Conservation (phyloP, 2,113 vertebrate species). For the Tenebrosternarchus preto region DNA sequence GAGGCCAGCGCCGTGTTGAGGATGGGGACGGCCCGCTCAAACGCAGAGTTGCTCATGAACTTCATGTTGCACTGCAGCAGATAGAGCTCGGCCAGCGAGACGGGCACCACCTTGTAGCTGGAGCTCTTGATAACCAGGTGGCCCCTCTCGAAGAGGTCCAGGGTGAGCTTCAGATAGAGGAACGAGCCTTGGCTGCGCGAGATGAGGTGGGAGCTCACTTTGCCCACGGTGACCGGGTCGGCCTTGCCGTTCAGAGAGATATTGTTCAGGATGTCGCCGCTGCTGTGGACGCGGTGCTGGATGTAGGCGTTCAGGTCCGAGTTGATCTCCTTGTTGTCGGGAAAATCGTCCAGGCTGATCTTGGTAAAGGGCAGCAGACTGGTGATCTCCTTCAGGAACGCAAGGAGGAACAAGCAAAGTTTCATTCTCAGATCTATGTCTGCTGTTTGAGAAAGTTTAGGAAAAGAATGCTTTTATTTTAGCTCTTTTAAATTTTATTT, state of each 20-base stretch:
- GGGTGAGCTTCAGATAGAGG: slow-evolving; percentile 93
- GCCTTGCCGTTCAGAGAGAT: slow-evolving; percentile 93
- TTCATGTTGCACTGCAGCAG: slow-evolving; percentile 99
- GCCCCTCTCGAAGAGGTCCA: slow-evolving; percentile 94
- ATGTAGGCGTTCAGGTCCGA: slow-evolving; percentile 90
- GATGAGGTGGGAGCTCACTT: slow-evolving; percentile 93
- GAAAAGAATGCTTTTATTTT: too few relatives aligned
- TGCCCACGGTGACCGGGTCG: slow-evolving; percentile 83
- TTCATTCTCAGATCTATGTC: neutral
- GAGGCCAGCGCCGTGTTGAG: slow-evolving; percentile 91
- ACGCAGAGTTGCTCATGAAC: slow-evolving; percentile 92
- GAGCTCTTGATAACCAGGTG: slow-evolving; percentile 96
- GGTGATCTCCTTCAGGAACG: slow-evolving; percentile 81
- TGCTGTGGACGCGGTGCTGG: slow-evolving; percentile 87
- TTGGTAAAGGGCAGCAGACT: slow-evolving; percentile 80
- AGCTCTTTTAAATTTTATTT: too few relatives aligned
- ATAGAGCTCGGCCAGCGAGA: slow-evolving; percentile 94
- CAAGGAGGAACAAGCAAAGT: slow-evolving; percentile 10
- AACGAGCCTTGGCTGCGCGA: slow-evolving; percentile 94
- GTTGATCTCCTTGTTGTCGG: slow-evolving; percentile 86
- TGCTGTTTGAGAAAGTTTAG: neutral
- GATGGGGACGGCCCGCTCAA: slow-evolving; percentile 89
- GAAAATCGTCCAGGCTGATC: slow-evolving; percentile 88
- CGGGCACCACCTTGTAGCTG: slow-evolving; percentile 97
- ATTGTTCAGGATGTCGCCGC: slow-evolving; percentile 92